Evolutionary conservation across 2,888 invertebrate species (phyloP), one percentile per base, ranked within the genome.

Genomic region (Patella pellucida): DNA sequence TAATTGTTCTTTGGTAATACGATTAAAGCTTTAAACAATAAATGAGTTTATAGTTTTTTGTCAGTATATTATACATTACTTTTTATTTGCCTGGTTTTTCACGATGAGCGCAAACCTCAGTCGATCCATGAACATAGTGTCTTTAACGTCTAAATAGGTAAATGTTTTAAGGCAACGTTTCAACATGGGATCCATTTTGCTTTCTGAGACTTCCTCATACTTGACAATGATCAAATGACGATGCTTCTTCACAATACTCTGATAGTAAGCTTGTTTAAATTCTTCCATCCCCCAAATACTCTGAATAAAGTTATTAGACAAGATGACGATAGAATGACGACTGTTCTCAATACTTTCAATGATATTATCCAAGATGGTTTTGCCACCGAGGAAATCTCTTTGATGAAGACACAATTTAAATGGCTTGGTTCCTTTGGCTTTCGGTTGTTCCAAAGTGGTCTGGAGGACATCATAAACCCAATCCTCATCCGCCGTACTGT

Each of bases 121-220:
- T 85, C 96, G 94, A 91, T 97, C 97, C 96, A 97, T 97, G 92
- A 98, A 98, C 89, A 96, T 93, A 86, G 95, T 95, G 91, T 97
- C 97, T 85, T 95, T 95, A 94, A 96, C 96, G 83, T 95, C 93
- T 80, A 97, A 93, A 71, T 95, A 93, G 77, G 95, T 95, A 87
- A 96, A 95, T 74, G 95, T 95, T 91, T 96, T 95, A 83, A 97
- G 93, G 91, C 96, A 96, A 83, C 96, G 93, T 88, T 96, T 94
- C 88, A 96, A 95, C 89, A 96, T 96, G 2, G 95, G 95, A 91
- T 96, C 96, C 84, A 96, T 92, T 90, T 96, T 95, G 89, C 95
- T 94, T 85, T 95, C 94, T 23, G 95, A 95, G 84, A 96, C 94
- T 91, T 96, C 95, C 82, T 95, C 96, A 86, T 96, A 93, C 79